Evolutionary conservation across 2,797 vertebrate species (phyloP), one percentile per base, ranked within the genome.

Genomic region (Oceanodroma leucorhoa): DNA sequence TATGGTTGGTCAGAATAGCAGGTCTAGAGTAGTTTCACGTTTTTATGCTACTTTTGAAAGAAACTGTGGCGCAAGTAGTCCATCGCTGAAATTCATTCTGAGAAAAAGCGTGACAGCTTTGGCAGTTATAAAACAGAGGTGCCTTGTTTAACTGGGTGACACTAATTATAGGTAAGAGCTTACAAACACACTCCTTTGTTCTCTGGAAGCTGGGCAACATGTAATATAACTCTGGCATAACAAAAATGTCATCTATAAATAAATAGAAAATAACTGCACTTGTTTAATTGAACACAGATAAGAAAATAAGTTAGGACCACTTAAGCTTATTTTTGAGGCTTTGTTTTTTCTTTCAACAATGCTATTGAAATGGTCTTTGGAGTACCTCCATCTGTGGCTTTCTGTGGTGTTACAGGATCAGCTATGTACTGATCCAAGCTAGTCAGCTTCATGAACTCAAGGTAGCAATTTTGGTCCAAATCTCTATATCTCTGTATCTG

Each of bases 141-240:
- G 89, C 97, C 95, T 97, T 98, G 94, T 98, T 97, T 96, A 90
- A 61, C 60, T 76, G 95, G 89, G 85, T 97, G 97, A 98, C 95
- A 95, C 81, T 97, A 96, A 98, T 98, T 97, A 95, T 19, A 95
- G 96, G 94, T 97, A 98, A 98, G 93, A 93, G 89, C 91, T 97
- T 92, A 95, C 94, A 98, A 98, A 97, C 97, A 97, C 29, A 38
- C 48, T 93, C 67, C 93, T 97, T 96, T 97, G 83, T 89, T 96
- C 40, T 73, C 10, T 88, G 95, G 93, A 90, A 95, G 76, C 93
- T 93, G 95, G 93, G 87, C 89, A 97, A 94, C 83, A 32, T 89
- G 85, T 22, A 88, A 82, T 70, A 93, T 95, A 97, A 94, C 43
- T 55, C 69, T 15, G 12, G 87, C 79, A 78, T 89, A 93, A 92